phyloP scores from a whole-genome alignment of 2,888 invertebrate genomes.

The Caprella mutica region DNA sequence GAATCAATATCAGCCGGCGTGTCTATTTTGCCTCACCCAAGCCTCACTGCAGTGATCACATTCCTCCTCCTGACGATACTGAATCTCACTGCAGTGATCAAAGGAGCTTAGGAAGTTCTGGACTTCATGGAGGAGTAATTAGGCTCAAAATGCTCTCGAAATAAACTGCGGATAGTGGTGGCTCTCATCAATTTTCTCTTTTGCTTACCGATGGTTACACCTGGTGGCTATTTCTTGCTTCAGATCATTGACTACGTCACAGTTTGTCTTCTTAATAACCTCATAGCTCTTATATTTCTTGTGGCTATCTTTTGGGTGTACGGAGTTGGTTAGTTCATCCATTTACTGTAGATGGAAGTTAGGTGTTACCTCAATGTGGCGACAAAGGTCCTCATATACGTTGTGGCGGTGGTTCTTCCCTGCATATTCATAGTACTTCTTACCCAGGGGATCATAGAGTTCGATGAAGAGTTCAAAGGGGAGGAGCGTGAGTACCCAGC shows the following conservation, averaged over 20 bases:
- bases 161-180: not conserved
- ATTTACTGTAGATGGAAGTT: not conserved
- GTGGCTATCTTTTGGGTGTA: not conserved
- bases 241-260: not conserved
- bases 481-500: too few species aligned
- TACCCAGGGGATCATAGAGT: too few species aligned
- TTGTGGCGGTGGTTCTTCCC: too few species aligned
- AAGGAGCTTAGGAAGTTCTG: not conserved
- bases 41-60: not conserved
- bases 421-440: too few species aligned
- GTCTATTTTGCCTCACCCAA: not conserved
- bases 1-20: not conserved
- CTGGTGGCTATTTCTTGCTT: not conserved
- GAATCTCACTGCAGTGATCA: not conserved
- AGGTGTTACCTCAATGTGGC: too few species aligned
- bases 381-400: too few species aligned
- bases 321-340: not conserved
- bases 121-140: not conserved
- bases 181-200: not conserved
- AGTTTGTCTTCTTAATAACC: not conserved
- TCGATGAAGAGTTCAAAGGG: too few species aligned
- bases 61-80: not conserved
- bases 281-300: not conserved
- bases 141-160: not conserved
- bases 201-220: not conserved